Evolutionary conservation across 53 echinoderm and acorn worm genomes (phyloP).

Genomic region (Apostichopus leukothele): DNA sequence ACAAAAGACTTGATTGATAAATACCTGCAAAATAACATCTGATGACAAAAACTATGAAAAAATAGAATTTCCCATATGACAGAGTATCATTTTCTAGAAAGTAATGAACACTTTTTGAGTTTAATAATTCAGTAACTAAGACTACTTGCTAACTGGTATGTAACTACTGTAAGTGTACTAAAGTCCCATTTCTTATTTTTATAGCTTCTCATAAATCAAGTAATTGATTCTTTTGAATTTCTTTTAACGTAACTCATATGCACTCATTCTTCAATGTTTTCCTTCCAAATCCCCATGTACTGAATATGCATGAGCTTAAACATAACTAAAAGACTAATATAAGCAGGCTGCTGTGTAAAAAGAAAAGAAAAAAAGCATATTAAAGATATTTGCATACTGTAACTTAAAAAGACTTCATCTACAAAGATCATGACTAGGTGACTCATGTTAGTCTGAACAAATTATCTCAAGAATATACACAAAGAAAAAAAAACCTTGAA

Average conservation of each 20-base stretch:
- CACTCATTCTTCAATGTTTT: background rate
- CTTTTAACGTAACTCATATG: background rate
- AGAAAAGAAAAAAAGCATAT: background rate
- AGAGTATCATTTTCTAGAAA: too few relatives aligned
- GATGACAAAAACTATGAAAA: too few relatives aligned
- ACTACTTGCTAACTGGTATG: too few relatives aligned
- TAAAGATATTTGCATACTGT: constrained; percentile 40
- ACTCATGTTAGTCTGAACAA: background rate
- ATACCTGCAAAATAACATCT: too few relatives aligned
- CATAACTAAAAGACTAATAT: constrained; percentile 29
- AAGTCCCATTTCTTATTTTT: too few relatives aligned
- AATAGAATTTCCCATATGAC: too few relatives aligned
- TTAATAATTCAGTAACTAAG: too few relatives aligned
- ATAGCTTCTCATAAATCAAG: too few relatives aligned
- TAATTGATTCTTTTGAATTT: too few relatives aligned
- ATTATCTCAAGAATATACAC: constrained; percentile 34
- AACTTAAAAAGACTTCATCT: constrained; percentile 25
- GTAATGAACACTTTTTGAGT: too few relatives aligned
- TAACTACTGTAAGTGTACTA: too few relatives aligned
- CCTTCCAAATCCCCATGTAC: background rate
- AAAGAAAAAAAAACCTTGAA: constrained; percentile 5
- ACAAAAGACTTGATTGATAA: too few relatives aligned
- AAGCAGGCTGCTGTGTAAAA: constrained; percentile 27
- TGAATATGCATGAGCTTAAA: background rate
- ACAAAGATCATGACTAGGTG: constrained; percentile 7